Evolutionary conservation across 1,140 invertebrate species (phyloP).

Genomic region (Drosophila yakuba): DNA sequence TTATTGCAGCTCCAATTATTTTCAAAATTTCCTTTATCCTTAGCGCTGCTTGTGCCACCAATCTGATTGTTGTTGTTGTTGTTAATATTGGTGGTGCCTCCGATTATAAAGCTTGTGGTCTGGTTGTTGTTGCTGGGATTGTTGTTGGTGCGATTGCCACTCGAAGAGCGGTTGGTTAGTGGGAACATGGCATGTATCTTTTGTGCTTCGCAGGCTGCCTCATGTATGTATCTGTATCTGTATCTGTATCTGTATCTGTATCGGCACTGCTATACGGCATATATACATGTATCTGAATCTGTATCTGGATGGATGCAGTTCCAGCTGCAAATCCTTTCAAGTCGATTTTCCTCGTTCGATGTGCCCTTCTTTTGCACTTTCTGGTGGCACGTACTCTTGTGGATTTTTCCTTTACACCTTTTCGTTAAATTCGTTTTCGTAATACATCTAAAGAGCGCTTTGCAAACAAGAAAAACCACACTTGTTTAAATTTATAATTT

Average conservation of each 20-base stretch:
- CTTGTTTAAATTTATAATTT: conserved; percentile 21
- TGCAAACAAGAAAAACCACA: conserved; percentile 11
- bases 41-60: conserved; percentile 33
- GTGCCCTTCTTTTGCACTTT: conserved; percentile 49
- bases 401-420: conserved; percentile 11
- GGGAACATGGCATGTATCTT: conserved; percentile 80
- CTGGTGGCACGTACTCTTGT: conserved; percentile 33
- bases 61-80: conserved; percentile 34
- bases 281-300: conserved; percentile 29
- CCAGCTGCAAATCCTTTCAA: conserved; percentile 76
- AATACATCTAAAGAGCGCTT: conserved; percentile 37
- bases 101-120: conserved; percentile 45
- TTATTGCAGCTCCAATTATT: conserved; percentile 84
- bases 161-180: conserved; percentile 79
- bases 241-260: not conserved
- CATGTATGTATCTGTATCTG: conserved; percentile 43
- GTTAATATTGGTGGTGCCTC: conserved; percentile 39
- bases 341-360: conserved; percentile 42
- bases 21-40: conserved; percentile 84
- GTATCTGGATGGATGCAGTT: conserved; percentile 46
- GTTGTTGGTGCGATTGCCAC: conserved; percentile 72
- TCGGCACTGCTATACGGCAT: conserved; percentile 27
- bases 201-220: conserved; percentile 54
- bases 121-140: conserved; percentile 31
- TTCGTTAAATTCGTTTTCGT: conserved; percentile 55